Evolutionary conservation across 37 sponge, comb jelly and placozoan species (phyloP), one percentile per base, ranked within the genome.

Genomic region (Halisarca cf. caerulea): DNA sequence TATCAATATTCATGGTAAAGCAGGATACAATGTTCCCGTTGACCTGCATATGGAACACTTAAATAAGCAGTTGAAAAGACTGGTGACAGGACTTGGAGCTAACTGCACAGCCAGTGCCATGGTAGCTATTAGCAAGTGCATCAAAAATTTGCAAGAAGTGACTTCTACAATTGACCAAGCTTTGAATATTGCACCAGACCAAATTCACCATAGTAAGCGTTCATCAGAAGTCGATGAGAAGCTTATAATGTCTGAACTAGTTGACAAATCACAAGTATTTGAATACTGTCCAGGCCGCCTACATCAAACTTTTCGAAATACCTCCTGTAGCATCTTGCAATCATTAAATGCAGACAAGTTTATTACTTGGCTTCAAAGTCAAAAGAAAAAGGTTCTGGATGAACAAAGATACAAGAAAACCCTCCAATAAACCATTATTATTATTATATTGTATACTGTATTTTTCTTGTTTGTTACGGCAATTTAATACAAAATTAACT

Each of bases 221-320:
- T 6, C 3, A 2, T 9, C 60, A 59, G 60, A 59, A 9, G 60
- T 2, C 3, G 60, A 59, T 6, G 60, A 59, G 25, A 2, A 6
- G 8, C 8, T 59, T 2, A 59, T 59, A 3, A 9, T 59, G 60
- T 27, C 75, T 3, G 80, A 83, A 43, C 62, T 87, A 3, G 5
- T 42, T 8, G 15, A 25, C 30, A 78, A 59, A 30, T 60, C 84
- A 32, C 66, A 45, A 62, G 66, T 83, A 15, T 83, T 88, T 83
- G 80, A 86, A 33, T 86, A 86, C 37, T 24, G 64, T 6, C 87
- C 87, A 39, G 87, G 87, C 3, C 71, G 87, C 17, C 37, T 45
- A 0, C 87, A 86, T 44, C 8, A 38, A 2, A 33, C 81, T 32
- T 86, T 69, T 39, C 45, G 1, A 20, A 23, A 2, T 5, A 20